Conservation (phyloP, 2,888 invertebrate genomes). For the Agonopterix arenella region DNA sequence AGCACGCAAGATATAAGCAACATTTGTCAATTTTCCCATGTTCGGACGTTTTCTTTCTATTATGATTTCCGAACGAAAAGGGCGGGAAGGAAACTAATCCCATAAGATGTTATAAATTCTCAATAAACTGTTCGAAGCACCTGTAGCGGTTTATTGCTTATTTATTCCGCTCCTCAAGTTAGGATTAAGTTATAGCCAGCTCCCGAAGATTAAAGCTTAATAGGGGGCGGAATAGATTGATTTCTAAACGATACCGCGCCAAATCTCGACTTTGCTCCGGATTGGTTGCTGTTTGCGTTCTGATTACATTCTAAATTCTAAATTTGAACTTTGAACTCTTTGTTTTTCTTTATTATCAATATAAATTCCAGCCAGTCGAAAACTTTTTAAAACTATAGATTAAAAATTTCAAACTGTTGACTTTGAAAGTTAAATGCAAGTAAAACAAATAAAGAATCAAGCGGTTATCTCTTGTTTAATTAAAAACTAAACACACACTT, state of each 20-base stretch:
- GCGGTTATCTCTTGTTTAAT: slow-evolving; percentile 69
- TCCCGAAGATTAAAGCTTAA: slow-evolving; percentile 73
- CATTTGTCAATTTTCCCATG: slow-evolving; percentile 62
- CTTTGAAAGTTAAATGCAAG: slow-evolving; percentile 39
- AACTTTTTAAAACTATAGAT: not conserved
- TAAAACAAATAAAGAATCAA: slow-evolving; percentile 61
- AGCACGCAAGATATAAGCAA: slow-evolving; percentile 45
- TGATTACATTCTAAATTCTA: slow-evolving; percentile 22
- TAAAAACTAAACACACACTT: slow-evolving; percentile 53
- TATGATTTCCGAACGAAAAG: slow-evolving; percentile 15
- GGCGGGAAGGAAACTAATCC: slow-evolving; percentile 25
- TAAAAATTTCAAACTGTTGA: slow-evolving; percentile 27
- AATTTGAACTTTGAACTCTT: not conserved
- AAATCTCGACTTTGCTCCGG: slow-evolving; percentile 52
- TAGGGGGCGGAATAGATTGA: slow-evolving; percentile 68
- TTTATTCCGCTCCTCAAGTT: slow-evolving; percentile 69
- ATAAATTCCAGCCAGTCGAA: slow-evolving; percentile 2
- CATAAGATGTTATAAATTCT: slow-evolving; percentile 39
- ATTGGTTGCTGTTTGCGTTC: slow-evolving; percentile 32
- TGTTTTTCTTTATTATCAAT: slow-evolving; percentile 1
- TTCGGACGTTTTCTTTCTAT: slow-evolving; percentile 21
- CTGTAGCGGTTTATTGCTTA: slow-evolving; percentile 73
- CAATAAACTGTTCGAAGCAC: slow-evolving; percentile 55
- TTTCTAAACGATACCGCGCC: slow-evolving; percentile 59
- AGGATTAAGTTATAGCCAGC: slow-evolving; percentile 74